Evolutionary conservation across 2,113 vertebrate species (phyloP), one percentile per base, ranked within the genome.

Genomic region (Albula goreensis): DNA sequence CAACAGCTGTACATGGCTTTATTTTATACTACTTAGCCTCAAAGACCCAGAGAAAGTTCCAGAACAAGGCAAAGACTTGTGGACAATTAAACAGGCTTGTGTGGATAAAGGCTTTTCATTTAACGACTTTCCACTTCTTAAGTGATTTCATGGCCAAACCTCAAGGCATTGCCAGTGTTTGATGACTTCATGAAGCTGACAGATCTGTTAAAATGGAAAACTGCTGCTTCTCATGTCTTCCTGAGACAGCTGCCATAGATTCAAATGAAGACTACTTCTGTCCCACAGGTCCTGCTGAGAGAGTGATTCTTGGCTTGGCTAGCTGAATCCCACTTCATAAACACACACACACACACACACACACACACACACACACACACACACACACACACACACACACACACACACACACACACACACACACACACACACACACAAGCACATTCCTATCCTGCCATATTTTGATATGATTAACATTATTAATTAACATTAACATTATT

Each of bases 91-190:
- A 85, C 22, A 41, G 19, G 49, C 19, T 66, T 15, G 57, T 50
- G 78, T 66, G 78, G 85, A 66, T 80, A 50, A 85, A 78, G 49
- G 83, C n/a, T 49, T 78, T 79, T 74, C 60, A 49, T 60, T 85
- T 60, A 4, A 22, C 12, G 25, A 12, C 56, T 25, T 48, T 60
- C 60, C 31, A 70, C 57, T 48, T 9, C 25, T 11, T 13, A 31
- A 25, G 50, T 0, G 22, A 52, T 82, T 52, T 25, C 51, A 41
- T 49, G 13, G 50, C 25, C 19, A 52, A 82, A 52, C 31, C 50
- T 51, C 12, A 50, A 74, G 50, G 83, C n/a, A 51, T 79, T 79
- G 52, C 77, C 25, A 48, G 74, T 15, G 25, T 52, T 51, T 78
- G 74, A 79, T 11, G 74, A 25, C 83, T 79, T 85, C 57, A 70